Evolutionary conservation across 2,797 vertebrate genomes (phyloP).

Genomic region (Myotis myotis): DNA sequence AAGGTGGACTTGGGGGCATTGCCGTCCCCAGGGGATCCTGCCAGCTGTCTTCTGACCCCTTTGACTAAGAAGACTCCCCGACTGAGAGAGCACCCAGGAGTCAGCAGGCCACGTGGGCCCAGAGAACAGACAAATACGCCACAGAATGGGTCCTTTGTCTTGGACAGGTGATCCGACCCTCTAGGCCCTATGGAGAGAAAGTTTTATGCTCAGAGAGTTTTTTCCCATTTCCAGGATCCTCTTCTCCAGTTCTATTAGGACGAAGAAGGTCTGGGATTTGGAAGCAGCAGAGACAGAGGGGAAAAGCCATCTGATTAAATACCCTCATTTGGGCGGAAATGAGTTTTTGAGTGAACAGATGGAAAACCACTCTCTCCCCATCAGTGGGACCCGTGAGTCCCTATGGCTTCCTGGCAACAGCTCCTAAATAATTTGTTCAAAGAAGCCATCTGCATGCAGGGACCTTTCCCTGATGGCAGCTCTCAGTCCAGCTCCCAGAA

Average conservation of each 20-base stretch:
- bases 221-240: neutral
- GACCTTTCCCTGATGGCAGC: neutral
- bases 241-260: neutral
- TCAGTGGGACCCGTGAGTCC: neutral
- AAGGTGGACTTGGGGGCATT: neutral
- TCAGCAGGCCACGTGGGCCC: neutral
- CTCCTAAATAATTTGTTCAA: constrained; percentile 44
- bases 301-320: constrained; percentile 47
- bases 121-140: neutral
- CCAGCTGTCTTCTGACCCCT: neutral
- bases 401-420: constrained; percentile 10
- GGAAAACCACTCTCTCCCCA: constrained; percentile 46
- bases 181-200: neutral
- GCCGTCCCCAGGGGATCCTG: neutral
- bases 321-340: constrained; percentile 55
- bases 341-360: constrained; percentile 67
- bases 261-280: neutral
- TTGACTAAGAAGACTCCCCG: neutral
- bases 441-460: neutral
- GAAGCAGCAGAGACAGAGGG: neutral
- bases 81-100: neutral
- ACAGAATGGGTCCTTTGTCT: neutral
- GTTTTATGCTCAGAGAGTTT: neutral
- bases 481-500: neutral
- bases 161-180: neutral